Percentiles rank a stretch among this genome's conserved stretches.
phyloP scores from a whole-genome alignment of 2,113 vertebrate species.

The Dolichallabes microphthalmus region DNA sequence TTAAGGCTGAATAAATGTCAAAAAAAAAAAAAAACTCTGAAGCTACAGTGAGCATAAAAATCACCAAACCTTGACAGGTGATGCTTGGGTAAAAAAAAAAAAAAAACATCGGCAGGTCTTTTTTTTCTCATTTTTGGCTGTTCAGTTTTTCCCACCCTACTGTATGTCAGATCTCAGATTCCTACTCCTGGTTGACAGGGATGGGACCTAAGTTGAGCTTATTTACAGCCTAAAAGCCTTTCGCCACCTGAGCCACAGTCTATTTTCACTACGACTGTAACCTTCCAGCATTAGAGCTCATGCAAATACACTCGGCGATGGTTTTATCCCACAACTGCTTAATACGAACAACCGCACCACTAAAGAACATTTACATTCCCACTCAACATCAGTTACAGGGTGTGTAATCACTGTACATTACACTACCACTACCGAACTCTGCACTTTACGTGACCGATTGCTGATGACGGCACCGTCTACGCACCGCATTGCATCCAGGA shows the following conservation, averaged over 20 bases:
- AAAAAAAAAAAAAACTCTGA: neutral
- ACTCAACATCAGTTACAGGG: neutral
- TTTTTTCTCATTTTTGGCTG: neutral
- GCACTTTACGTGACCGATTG: neutral
- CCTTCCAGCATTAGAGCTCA: neutral
- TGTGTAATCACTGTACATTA: constrained; percentile 12
- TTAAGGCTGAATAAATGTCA: constrained; percentile 19
- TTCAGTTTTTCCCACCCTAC: neutral
- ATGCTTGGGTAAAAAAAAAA: neutral
- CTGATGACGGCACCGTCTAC: no score
- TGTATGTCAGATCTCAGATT: neutral
- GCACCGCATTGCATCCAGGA: neutral
- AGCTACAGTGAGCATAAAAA: neutral
- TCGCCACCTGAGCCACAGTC: neutral
- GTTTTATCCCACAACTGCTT: neutral
- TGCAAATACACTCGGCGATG: neutral
- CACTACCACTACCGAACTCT: neutral
- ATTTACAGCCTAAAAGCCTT: neutral
- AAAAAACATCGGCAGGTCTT: neutral
- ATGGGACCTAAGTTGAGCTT: neutral
- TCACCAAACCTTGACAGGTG: neutral
- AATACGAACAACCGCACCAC: neutral
- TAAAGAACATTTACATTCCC: constrained; percentile 4
- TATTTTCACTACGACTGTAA: neutral
- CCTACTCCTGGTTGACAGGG: neutral